phyloP scores from a whole-genome alignment of 2,888 invertebrate genomes.

The Drosophila meridionalis region DNA sequence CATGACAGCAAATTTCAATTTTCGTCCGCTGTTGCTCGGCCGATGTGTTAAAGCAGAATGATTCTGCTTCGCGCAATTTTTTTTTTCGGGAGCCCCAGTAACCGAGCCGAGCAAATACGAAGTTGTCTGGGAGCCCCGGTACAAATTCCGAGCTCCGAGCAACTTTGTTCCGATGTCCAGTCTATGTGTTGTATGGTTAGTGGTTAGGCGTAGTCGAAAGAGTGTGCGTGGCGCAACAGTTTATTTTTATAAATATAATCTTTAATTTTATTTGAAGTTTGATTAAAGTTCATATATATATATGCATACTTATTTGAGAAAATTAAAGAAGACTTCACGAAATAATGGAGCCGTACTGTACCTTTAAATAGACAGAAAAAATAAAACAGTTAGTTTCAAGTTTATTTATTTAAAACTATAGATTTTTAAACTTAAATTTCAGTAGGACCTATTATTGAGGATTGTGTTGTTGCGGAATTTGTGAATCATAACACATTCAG shows the following conservation, averaged over 20 bases:
- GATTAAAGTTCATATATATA: background rate
- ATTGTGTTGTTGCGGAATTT: conserved; percentile 69
- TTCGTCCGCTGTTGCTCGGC: no score
- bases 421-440: conserved; percentile 19
- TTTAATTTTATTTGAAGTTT: background rate
- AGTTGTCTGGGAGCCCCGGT: no score
- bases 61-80: no score
- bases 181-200: no score
- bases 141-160: no score
- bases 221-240: background rate
- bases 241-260: background rate
- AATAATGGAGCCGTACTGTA: conserved; percentile 28
- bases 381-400: background rate
- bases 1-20: no score
- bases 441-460: conserved; percentile 72
- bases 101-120: no score
- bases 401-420: background rate
- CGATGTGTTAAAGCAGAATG: no score
- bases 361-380: conserved; percentile 38
- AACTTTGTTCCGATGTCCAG: no score
- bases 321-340: background rate
- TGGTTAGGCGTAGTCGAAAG: conserved; percentile 27
- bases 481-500: conserved; percentile 65
- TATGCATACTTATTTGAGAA: background rate
- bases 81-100: no score